phyloP scores from a whole-genome alignment of 2,797 vertebrate species.

The Eptatretus atami region DNA sequence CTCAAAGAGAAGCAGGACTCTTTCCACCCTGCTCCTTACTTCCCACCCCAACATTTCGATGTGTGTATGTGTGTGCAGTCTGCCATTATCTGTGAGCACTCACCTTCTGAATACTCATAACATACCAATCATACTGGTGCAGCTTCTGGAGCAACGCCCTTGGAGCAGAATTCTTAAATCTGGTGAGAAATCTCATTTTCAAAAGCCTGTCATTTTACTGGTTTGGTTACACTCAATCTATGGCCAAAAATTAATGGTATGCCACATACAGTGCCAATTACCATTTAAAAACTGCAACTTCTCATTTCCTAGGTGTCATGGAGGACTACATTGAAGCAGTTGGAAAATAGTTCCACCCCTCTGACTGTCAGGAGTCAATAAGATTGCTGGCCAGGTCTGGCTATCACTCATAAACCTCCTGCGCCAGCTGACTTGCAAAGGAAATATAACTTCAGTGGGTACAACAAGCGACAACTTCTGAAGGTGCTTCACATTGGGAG shows the following conservation, averaged over 20 bases:
- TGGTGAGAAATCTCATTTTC: too few relatives aligned
- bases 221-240: too few relatives aligned
- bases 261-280: too few relatives aligned
- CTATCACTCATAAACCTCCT: constrained; percentile 58
- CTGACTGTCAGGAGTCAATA: constrained; percentile 40
- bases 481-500: constrained; percentile 22
- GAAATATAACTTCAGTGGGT: constrained; percentile 46
- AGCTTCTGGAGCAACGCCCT: constrained; percentile 36
- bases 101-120: constrained; percentile 62
- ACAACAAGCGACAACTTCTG: constrained; percentile 54
- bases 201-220: too few relatives aligned
- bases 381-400: constrained; percentile 71
- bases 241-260: too few relatives aligned
- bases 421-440: constrained; percentile 31
- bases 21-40: too few relatives aligned
- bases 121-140: constrained; percentile 54
- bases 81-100: constrained; percentile 25
- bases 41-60: neutral
- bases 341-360: constrained; percentile 31
- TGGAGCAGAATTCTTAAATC: constrained; percentile 30
- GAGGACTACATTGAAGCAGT: constrained; percentile 29
- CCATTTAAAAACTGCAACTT: neutral
- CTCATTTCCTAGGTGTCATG: constrained; percentile 20
- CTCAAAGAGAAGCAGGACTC: too few relatives aligned
- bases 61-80: constrained; percentile 12